Evolutionary conservation across 2,113 vertebrate species (phyloP).

Genomic region (Pristiophorus japonicus): DNA sequence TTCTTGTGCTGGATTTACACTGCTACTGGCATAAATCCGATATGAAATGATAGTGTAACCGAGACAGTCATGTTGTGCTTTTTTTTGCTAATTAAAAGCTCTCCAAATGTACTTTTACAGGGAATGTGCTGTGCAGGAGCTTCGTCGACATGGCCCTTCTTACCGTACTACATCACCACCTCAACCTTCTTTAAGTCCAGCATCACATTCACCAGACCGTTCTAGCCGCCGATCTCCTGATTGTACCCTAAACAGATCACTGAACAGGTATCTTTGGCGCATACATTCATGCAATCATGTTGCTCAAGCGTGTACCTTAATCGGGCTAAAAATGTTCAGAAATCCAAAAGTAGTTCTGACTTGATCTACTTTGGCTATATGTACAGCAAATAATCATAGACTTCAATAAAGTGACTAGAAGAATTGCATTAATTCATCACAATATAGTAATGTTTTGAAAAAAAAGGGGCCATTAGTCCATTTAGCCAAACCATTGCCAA

Average conservation of each 20-base stretch:
- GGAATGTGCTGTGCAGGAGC: slow-evolving; percentile 55
- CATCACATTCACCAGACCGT: slow-evolving; percentile 49
- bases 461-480: too few relatives aligned
- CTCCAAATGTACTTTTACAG: slow-evolving; percentile 46
- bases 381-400: neutral
- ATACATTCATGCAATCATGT: neutral
- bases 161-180: slow-evolving; percentile 34
- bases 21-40: neutral
- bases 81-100: neutral
- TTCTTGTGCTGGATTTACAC: neutral
- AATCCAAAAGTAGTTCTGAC: neutral
- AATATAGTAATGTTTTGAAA: neutral
- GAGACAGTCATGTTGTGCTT: neutral
- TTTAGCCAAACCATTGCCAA: neutral
- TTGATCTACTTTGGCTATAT: neutral
- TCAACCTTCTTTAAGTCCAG: slow-evolving; percentile 45
- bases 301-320: neutral
- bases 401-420: neutral
- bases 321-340: neutral
- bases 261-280: slow-evolving; percentile 13
- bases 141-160: slow-evolving; percentile 48
- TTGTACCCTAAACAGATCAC: slow-evolving; percentile 43
- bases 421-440: neutral
- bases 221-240: slow-evolving; percentile 51
- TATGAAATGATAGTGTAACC: neutral